A percentile compares a stretch with the other conserved stretches of the same genome.
Conservation (phyloP, 2,888 invertebrate genomes). For the Drosophila flavopinicola region DNA sequence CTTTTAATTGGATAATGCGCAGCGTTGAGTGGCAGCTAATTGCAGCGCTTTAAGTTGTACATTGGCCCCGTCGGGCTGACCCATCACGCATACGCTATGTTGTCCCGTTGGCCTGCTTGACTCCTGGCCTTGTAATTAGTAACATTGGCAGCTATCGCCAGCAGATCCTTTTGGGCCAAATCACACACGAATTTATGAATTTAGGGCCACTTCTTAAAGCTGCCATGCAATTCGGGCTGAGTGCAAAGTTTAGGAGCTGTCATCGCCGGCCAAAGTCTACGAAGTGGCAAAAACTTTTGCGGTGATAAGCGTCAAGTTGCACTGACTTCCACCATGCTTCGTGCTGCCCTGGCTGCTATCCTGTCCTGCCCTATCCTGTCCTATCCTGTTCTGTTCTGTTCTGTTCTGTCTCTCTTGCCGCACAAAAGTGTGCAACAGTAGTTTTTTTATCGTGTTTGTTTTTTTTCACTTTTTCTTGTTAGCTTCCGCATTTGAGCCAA, state of each 20-base stretch:
- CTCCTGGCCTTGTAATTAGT: conserved; percentile 45
- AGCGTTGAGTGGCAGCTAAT: conserved; percentile 57
- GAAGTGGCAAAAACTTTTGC: conserved; percentile 71
- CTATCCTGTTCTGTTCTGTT: conserved; percentile 17
- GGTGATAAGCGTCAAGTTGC: conserved; percentile 69
- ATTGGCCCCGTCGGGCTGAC: conserved; percentile 1
- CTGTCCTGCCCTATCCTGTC: conserved; percentile 18
- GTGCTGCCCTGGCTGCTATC: conserved; percentile 24
- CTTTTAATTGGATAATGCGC: conserved; percentile 58
- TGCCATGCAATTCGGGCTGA: conserved; percentile 17
- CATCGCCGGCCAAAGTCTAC: conserved; percentile 58
- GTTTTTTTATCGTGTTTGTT: conserved; percentile 6
- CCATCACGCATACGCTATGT: too few species aligned
- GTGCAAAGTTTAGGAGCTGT: conserved; percentile 63
- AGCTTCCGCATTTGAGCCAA: conserved; percentile 64
- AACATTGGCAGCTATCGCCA: conserved; percentile 49
- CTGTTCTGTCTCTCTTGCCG: conserved; percentile 18
- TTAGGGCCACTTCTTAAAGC: conserved; percentile 40
- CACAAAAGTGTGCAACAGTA: conserved; percentile 67
- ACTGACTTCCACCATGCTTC: conserved; percentile 18
- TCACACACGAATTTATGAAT: conserved; percentile 32
- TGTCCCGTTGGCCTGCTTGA: conserved; percentile 16
- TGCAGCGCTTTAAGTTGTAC: conserved; percentile 40
- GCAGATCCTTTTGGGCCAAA: conserved; percentile 21
- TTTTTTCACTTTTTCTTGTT: conserved; percentile 17